Percentiles rank a stretch among this genome's conserved stretches.
Conservation (phyloP, 2,888 invertebrate species). For the Xanthorhoe spadicearia region DNA sequence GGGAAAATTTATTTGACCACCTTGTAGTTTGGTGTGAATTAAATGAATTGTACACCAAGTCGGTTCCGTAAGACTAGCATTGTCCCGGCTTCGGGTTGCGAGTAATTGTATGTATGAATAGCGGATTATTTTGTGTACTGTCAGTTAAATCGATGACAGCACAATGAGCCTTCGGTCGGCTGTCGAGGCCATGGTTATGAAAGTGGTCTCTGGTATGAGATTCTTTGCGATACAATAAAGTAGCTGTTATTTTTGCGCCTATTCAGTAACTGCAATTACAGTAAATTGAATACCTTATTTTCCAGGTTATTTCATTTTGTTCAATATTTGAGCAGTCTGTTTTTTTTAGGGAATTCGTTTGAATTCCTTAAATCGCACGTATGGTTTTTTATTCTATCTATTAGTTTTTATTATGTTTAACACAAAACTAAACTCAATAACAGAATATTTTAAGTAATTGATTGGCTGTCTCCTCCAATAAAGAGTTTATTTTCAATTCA, state of each 20-base stretch:
- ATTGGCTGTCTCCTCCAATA: not conserved
- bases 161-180: slow-evolving; percentile 75
- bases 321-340: not conserved
- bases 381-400: no score
- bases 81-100: slow-evolving; percentile 68
- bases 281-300: slow-evolving; percentile 19
- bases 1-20: slow-evolving; percentile 10
- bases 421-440: no score
- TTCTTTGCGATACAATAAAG: slow-evolving; percentile 43
- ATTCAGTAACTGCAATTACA: slow-evolving; percentile 28
- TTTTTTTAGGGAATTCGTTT: no score
- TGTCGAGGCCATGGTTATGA: slow-evolving; percentile 65
- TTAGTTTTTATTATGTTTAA: no score
- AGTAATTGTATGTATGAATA: slow-evolving; percentile 76
- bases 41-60: slow-evolving; percentile 66
- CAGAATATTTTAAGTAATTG: no score
- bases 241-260: slow-evolving; percentile 34
- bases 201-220: slow-evolving; percentile 59
- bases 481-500: slow-evolving; percentile 21
- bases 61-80: slow-evolving; percentile 62
- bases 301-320: slow-evolving; percentile 1
- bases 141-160: slow-evolving; percentile 79
- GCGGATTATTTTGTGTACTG: slow-evolving; percentile 81
- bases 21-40: slow-evolving; percentile 58
- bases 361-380: no score